Evolutionary conservation across 1,140 invertebrate species (phyloP).

Genomic region (Tachypleus tridentatus): DNA sequence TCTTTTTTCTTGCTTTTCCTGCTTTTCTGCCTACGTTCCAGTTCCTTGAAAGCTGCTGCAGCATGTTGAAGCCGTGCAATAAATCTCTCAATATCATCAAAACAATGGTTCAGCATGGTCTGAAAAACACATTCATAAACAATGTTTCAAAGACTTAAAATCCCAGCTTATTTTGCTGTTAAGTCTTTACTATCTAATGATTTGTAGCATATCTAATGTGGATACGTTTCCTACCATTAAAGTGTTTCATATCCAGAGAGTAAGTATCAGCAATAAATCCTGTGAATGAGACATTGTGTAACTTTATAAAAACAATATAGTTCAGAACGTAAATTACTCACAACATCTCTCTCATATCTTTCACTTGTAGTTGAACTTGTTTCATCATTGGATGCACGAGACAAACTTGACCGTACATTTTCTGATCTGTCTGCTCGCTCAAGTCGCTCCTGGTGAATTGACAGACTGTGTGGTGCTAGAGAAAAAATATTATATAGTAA

Average conservation of each 20-base stretch:
- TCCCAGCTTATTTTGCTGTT: too few species aligned
- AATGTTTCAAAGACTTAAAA: too few species aligned
- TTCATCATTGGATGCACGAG: slow-evolving; percentile 24
- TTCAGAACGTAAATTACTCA: slow-evolving; percentile 64
- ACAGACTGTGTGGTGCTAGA: too few species aligned
- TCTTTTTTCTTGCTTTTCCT: slow-evolving; percentile 59
- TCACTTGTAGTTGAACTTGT: slow-evolving; percentile 62
- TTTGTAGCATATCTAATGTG: too few species aligned
- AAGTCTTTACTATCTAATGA: too few species aligned
- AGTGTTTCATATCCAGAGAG: too few species aligned
- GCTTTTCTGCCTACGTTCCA: slow-evolving; percentile 69
- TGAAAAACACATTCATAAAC: slow-evolving; percentile 1
- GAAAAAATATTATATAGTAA: too few species aligned
- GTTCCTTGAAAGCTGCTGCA: slow-evolving; percentile 84
- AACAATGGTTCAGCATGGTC: slow-evolving; percentile 82
- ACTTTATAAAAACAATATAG: slow-evolving; percentile 45
- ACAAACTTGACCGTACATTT: slow-evolving; percentile 1
- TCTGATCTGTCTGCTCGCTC: too few species aligned
- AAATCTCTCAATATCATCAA: slow-evolving; percentile 99
- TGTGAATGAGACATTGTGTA: too few species aligned
- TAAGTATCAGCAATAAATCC: too few species aligned
- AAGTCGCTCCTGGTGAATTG: too few species aligned
- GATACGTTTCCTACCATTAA: too few species aligned
- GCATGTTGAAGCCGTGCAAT: slow-evolving; percentile 92
- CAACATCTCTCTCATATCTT: slow-evolving; percentile 70